Evolutionary conservation across 1,140 invertebrate genomes (phyloP), one percentile per base, ranked within the genome.

Genomic region (Panagrolaimus sp.): DNA sequence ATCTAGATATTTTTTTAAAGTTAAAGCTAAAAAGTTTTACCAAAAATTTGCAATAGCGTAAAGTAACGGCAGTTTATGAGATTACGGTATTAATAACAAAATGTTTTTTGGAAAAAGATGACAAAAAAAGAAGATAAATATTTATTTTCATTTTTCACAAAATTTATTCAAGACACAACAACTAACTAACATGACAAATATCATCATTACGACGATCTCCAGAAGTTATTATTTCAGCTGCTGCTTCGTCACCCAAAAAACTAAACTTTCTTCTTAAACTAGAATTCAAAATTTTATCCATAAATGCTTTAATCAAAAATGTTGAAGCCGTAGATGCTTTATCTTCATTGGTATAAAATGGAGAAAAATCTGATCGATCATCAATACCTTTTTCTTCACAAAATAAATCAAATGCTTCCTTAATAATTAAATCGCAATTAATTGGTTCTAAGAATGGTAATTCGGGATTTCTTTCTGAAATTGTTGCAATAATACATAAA

Each of bases 401-500:
- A 16, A 63, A 63, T 13, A 43, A 23, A 27, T 20, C 27, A 43
- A 42, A 63, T 31, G 62, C 62, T 63, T 63, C 27, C n/a, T 63
- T 63, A 9, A 70, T 20, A 27, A 74, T n/a, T 16, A 45, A 25
- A 64, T 81, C 81, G 65, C 81, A 83, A 64, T 81, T 69, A 27
- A 81, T 64, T 9, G 68, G 46, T 14, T 90, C 88, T 73, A 88
- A 88, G 74, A 98, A 95, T 68, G 87, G 89, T 1, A 98, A 85
- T 86, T 98, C 96, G 27, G 92, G 93, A 87, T 98, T 98, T 79
- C 95, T 87, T 57, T 91, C 87, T 70, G 98, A 86, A 81, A 98
- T 96, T 27, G 92, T 92, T 20, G 92, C 90, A 69, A 96, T 92
- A 82, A 92, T 92, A 48, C 69, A 80, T 14, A 81, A 66, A 13